Evolutionary conservation across 2,113 vertebrate genomes (phyloP).

Genomic region (Isichthys henryi): DNA sequence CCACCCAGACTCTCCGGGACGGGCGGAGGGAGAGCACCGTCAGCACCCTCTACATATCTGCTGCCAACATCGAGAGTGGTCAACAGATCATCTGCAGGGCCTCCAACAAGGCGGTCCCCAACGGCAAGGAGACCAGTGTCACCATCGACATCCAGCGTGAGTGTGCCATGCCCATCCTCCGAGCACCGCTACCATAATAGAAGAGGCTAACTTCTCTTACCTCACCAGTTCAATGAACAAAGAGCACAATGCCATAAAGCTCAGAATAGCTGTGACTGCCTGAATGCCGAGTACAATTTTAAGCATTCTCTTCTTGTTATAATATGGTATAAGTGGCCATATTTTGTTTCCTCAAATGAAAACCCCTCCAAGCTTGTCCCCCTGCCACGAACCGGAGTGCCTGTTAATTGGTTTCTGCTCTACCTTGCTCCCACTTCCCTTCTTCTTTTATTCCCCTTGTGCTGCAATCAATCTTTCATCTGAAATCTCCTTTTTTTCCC

Average conservation of each 20-base stretch:
- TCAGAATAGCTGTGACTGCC: neutral
- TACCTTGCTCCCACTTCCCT: slow-evolving; percentile 29
- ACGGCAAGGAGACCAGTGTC: slow-evolving; percentile 87
- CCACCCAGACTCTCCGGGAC: slow-evolving; percentile 73
- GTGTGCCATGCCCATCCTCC: slow-evolving; percentile 35
- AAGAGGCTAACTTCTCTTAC: neutral
- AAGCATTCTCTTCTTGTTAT: neutral
- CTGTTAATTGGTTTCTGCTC: slow-evolving; percentile 39
- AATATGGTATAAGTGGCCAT: neutral
- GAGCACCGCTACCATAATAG: neutral
- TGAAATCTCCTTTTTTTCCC: slow-evolving; percentile 23
- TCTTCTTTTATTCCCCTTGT: slow-evolving; percentile 39
- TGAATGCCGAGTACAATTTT: neutral
- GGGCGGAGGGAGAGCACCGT: slow-evolving; percentile 86
- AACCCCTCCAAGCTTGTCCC: slow-evolving; percentile 36
- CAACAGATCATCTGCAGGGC: slow-evolving; percentile 86
- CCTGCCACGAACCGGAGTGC: slow-evolving; percentile 36
- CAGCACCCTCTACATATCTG: slow-evolving; percentile 85
- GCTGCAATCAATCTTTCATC: slow-evolving; percentile 50
- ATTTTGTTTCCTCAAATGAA: slow-evolving; percentile 35
- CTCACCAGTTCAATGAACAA: neutral
- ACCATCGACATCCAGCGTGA: slow-evolving; percentile 97
- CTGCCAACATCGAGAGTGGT: slow-evolving; percentile 84
- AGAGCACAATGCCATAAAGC: neutral
- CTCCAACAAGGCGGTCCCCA: slow-evolving; percentile 90